phyloP scores from a whole-genome alignment of 64 coral and sea anemone species.

The Platygyra sinensis region DNA sequence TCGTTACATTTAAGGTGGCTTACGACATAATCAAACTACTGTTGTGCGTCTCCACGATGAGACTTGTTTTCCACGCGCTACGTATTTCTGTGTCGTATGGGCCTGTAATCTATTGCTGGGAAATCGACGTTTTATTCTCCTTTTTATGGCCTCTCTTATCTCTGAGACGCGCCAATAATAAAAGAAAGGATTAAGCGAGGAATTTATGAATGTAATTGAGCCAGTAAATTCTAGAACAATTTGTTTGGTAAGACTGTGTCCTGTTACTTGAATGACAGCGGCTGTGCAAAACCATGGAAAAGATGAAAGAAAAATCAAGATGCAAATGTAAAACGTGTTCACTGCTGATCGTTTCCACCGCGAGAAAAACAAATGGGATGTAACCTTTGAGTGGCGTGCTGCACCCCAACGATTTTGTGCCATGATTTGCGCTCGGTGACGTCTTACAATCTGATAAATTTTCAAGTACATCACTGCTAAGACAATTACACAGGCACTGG shows the following conservation, averaged over 20 bases:
- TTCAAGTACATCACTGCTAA: slow-evolving; percentile 45
- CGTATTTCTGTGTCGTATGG: no score
- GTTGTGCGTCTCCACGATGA: no score
- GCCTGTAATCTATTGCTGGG: no score
- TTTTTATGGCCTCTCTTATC: slow-evolving; percentile 40
- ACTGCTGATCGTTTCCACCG: slow-evolving; percentile 41
- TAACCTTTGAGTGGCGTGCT: no score
- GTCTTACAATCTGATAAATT: slow-evolving; percentile 50
- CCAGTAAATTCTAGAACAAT: slow-evolving; percentile 38
- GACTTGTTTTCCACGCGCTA: no score
- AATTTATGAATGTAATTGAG: slow-evolving; percentile 53
- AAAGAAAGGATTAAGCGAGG: slow-evolving; percentile 43
- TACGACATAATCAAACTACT: no score
- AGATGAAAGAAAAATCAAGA: slow-evolving; percentile 18
- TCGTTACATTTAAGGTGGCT: no score
- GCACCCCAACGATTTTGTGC: background rate
- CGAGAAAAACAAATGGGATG: slow-evolving; percentile 3
- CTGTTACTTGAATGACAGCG: slow-evolving; percentile 38
- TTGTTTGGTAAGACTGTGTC: slow-evolving; percentile 20
- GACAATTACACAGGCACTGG: background rate
- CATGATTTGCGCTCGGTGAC: slow-evolving; percentile 35
- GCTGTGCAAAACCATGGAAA: slow-evolving; percentile 47
- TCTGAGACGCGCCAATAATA: slow-evolving; percentile 57
- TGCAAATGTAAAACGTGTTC: slow-evolving; percentile 50
- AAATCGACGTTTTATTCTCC: slow-evolving; percentile 2